Percentiles rank a stretch among this genome's conserved stretches.
Evolutionary conservation across 2,888 invertebrate genomes (phyloP).

Genomic region (Plebejus melissa): DNA sequence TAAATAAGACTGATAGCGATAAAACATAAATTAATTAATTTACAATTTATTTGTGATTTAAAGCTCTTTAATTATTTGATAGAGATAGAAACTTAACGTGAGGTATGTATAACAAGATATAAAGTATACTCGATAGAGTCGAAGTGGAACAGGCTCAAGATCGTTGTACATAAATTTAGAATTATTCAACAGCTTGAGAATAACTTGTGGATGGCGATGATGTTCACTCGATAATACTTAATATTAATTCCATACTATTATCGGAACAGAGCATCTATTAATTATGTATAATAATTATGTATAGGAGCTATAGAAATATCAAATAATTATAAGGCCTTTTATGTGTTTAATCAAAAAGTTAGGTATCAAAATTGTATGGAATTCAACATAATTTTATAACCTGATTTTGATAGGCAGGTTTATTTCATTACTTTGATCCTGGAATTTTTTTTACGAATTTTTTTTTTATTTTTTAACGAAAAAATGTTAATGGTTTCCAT

Average conservation of each 20-base stretch:
- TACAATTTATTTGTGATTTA: not conserved
- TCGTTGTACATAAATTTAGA: slow-evolving; percentile 21
- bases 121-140: slow-evolving; percentile 6
- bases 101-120: slow-evolving; percentile 6
- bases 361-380: no score
- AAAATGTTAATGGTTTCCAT: no score
- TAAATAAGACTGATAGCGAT: not conserved
- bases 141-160: slow-evolving; percentile 23
- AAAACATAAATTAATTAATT: not conserved
- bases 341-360: no score
- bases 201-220: not conserved
- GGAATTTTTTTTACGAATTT: no score
- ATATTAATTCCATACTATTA: not conserved
- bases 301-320: no score
- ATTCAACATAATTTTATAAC: no score
- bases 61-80: not conserved
- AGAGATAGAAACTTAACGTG: not conserved
- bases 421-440: no score
- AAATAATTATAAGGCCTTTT: no score
- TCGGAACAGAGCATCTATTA: no score
- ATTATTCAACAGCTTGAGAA: slow-evolving; percentile 22
- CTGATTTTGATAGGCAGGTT: no score
- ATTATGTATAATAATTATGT: no score
- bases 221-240: not conserved
- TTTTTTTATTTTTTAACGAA: no score